phyloP scores from a whole-genome alignment of 1,140 invertebrate species.

The Drosophila littoralis region DNA sequence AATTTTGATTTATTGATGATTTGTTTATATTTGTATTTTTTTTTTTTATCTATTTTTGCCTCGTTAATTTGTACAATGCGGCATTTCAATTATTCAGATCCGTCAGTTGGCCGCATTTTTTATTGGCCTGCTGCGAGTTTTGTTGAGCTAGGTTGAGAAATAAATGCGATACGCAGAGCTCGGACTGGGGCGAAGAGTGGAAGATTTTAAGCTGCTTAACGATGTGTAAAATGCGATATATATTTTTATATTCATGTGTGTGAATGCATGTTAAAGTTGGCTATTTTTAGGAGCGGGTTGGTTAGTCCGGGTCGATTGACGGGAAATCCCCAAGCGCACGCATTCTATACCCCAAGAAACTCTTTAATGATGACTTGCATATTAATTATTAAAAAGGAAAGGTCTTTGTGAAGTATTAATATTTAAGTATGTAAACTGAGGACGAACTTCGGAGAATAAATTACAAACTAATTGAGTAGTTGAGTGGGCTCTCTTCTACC shows the following conservation, averaged over 20 bases:
- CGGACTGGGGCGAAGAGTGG: conserved; percentile 13
- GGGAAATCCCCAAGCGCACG: conserved; percentile 7
- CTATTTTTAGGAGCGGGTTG: conserved; percentile 15
- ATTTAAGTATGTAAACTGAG: too few species aligned
- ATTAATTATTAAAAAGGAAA: conserved; percentile 1
- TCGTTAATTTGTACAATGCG: conserved; percentile 42
- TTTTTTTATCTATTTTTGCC: conserved; percentile 4
- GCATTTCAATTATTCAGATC: conserved; percentile 48
- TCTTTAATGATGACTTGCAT: background rate
- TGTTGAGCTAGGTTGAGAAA: conserved; percentile 40
- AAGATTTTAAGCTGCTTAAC: conserved; percentile 47
- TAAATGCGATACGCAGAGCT: conserved; percentile 7
- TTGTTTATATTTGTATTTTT: conserved; percentile 18
- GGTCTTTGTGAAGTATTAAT: too few species aligned
- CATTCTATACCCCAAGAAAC: background rate
- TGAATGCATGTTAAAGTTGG: conserved; percentile 3
- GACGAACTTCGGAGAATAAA: too few species aligned
- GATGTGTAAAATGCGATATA: conserved; percentile 27
- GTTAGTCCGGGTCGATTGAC: conserved; percentile 13
- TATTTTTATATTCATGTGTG: background rate
- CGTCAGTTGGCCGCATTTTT: conserved; percentile 43
- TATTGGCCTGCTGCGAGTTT: conserved; percentile 4
- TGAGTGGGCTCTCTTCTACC: too few species aligned
- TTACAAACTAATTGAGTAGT: too few species aligned
- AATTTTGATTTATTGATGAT: conserved; percentile 41